Conservation (phyloP, 2,113 vertebrate species). For the Noctilio leporinus region DNA sequence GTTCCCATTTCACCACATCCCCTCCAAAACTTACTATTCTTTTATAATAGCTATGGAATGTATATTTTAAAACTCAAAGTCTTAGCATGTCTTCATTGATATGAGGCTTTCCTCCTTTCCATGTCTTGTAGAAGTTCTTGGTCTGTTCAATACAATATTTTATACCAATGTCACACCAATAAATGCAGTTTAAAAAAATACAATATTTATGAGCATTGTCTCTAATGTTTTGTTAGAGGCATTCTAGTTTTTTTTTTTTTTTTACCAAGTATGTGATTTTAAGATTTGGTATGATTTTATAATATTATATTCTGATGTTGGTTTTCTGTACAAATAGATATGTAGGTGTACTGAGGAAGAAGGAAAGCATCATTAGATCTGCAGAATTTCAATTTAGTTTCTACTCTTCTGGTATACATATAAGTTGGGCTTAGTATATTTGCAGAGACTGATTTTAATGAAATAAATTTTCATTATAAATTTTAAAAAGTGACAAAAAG, state of each 20-base stretch:
- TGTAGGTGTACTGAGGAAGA: background rate
- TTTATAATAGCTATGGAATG: background rate
- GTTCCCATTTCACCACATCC: too few species aligned
- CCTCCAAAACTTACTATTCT: too few species aligned
- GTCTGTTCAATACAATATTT: background rate
- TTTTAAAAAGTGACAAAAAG: slow-evolving; percentile 1
- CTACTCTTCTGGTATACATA: background rate
- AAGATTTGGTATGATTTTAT: background rate
- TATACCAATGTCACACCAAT: background rate
- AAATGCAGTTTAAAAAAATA: too few species aligned
- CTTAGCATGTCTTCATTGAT: background rate
- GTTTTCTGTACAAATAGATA: background rate
- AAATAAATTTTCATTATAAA: background rate
- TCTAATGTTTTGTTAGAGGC: background rate
- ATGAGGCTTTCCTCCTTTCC: background rate
- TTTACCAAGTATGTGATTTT: background rate
- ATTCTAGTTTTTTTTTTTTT: background rate
- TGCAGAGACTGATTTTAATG: background rate
- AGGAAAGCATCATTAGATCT: background rate
- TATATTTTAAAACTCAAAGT: background rate
- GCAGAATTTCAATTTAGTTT: background rate
- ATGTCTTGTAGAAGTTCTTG: background rate
- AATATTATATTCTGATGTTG: background rate
- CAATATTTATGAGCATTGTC: background rate
- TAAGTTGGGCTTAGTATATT: background rate